Conservation (phyloP, 1,140 invertebrate species). For the Drosophila carrolli region DNA sequence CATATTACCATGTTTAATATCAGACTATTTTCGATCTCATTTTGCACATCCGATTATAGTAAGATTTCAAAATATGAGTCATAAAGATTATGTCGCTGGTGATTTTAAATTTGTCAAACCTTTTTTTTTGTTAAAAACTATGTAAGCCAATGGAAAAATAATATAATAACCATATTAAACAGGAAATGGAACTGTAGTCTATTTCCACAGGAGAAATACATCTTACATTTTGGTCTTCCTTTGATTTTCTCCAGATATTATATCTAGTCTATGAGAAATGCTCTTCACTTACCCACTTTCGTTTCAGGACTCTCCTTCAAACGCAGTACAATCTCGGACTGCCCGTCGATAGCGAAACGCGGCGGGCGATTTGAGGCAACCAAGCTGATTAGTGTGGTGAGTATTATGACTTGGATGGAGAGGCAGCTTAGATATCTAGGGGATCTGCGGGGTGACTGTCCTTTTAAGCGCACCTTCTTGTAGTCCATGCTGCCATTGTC, state of each 20-base stretch:
- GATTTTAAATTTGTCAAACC: no score
- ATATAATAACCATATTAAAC: no score
- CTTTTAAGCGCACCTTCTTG: slow-evolving; percentile 80
- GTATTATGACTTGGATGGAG: slow-evolving; percentile 41
- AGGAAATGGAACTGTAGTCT: no score
- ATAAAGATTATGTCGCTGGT: no score
- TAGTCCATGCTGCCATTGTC: slow-evolving; percentile 47
- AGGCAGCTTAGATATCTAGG: slow-evolving; percentile 25
- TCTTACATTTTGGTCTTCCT: no score
- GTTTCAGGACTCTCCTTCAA: slow-evolving; percentile 94
- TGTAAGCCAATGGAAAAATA: no score
- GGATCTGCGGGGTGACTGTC: neutral
- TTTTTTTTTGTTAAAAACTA: no score
- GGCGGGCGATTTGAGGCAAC: slow-evolving; percentile 89
- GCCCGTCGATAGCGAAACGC: slow-evolving; percentile 92
- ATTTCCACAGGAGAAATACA: no score
- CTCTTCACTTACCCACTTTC: slow-evolving; percentile 89
- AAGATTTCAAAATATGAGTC: neutral
- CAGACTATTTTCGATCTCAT: neutral
- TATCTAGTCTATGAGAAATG: no score
- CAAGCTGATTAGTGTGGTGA: slow-evolving; percentile 37
- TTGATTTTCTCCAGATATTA: no score
- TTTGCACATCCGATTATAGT: neutral
- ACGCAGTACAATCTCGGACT: slow-evolving; percentile 94
- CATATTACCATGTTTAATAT: neutral